These are phyloP conservation scores for Acomys russatus DNA, from an alignment of 2,797 vertebrate species.

Conservation along the genomic window DNA sequence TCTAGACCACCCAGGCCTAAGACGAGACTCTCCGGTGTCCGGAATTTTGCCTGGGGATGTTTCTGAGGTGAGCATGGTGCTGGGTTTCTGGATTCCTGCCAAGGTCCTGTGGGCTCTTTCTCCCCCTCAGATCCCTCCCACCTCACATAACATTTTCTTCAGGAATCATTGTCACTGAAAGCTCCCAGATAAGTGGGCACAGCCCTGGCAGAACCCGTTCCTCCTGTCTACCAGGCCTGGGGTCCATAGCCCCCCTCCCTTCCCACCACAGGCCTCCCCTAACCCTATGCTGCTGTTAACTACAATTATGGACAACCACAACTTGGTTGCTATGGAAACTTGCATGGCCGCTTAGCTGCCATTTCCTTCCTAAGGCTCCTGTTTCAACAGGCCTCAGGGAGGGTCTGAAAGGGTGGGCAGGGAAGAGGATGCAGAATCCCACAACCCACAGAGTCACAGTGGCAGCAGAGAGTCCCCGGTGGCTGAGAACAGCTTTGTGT, in stretches of 20 bases:
- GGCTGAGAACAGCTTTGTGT: background rate
- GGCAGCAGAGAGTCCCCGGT: background rate
- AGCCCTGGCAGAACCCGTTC: background rate
- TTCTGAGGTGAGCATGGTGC: background rate
- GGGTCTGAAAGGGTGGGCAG: background rate
- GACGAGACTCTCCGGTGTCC: too few relatives aligned
- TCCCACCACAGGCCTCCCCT: constrained; percentile 67
- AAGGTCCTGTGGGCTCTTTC: background rate
- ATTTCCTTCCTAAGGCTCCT: background rate
- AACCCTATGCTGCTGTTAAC: constrained; percentile 83
- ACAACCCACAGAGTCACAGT: background rate
- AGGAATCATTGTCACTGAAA: background rate
- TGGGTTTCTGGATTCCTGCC: background rate
- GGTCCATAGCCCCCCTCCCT: constrained; percentile 30
- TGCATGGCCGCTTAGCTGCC: background rate
- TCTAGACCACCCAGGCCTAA: background rate
- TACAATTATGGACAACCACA: constrained; percentile 85
- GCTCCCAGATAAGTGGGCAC: background rate
- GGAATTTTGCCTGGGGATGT: background rate
- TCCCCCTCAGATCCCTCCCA: fast-evolving
- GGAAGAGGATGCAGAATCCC: background rate
- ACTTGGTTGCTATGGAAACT: constrained; percentile 88
- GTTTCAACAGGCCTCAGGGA: fast-evolving
- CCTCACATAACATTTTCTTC: background rate
- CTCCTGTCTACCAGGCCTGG: background rate